Conservation (phyloP, 2,888 invertebrate genomes). For the Ellobium chinense region DNA sequence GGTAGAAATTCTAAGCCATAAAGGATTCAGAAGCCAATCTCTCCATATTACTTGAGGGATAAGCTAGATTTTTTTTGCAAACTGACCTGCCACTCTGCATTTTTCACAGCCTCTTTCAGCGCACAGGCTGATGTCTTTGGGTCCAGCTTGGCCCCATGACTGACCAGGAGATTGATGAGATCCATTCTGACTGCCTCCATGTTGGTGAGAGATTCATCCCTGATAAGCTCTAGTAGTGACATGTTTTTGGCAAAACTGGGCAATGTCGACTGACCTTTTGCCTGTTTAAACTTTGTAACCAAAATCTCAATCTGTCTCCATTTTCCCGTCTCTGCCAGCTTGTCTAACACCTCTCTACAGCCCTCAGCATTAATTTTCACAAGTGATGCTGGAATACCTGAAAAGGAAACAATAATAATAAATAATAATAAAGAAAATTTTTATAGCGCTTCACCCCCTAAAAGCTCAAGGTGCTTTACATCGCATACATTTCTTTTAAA, state of each 20-base stretch:
- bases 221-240: slow-evolving; percentile 39
- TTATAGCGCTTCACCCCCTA: too few species aligned
- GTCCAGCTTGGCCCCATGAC: slow-evolving; percentile 14
- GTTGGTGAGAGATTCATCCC: slow-evolving; percentile 29
- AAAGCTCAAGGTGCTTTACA: too few species aligned
- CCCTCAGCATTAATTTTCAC: slow-evolving; percentile 18
- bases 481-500: too few species aligned
- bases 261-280: not conserved
- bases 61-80: too few species aligned
- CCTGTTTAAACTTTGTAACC: not conserved
- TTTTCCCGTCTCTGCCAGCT: not conserved
- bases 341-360: not conserved
- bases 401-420: too few species aligned
- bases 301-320: slow-evolving; percentile 25
- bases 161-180: slow-evolving; percentile 7
- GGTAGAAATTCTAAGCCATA: too few species aligned
- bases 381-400: slow-evolving; percentile 11
- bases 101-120: slow-evolving; percentile 1
- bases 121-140: not conserved
- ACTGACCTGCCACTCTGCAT: slow-evolving; percentile 24
- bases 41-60: too few species aligned
- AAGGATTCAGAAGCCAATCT: too few species aligned
- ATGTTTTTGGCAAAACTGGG: slow-evolving; percentile 43
- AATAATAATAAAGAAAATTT: too few species aligned
- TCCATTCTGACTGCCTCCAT: slow-evolving; percentile 38